phyloP scores from a whole-genome alignment of 2,888 invertebrate genomes.

The Tanypteryx hageni region DNA sequence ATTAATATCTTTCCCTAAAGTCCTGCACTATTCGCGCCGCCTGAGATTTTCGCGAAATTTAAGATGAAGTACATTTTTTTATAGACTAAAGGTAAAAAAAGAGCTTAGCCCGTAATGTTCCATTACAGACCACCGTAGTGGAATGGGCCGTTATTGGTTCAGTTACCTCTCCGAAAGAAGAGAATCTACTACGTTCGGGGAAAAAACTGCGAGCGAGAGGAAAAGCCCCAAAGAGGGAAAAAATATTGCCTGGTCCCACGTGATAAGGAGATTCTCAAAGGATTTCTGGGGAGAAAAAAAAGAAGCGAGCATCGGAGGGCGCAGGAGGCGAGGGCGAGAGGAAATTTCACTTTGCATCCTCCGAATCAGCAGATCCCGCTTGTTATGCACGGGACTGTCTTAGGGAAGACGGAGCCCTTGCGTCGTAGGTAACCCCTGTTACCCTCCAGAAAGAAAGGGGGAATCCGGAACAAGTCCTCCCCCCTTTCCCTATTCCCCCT shows the following conservation, averaged over 20 bases:
- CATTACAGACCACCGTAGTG: constrained; percentile 1
- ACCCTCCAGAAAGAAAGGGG: neutral
- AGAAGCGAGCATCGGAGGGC: constrained; percentile 66
- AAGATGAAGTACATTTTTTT: too few species aligned
- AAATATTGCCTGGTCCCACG: constrained; percentile 24
- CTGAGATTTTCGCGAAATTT: too few species aligned
- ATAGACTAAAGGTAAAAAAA: too few species aligned
- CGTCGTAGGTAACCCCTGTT: neutral
- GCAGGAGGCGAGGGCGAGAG: constrained; percentile 18
- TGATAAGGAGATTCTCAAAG: constrained; percentile 28
- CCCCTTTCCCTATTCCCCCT: neutral
- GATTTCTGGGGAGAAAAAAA: constrained; percentile 66
- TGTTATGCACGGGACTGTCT: constrained; percentile 47
- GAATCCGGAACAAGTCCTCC: neutral
- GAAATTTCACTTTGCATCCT: constrained; percentile 48
- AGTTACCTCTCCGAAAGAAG: neutral
- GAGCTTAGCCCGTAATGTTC: neutral
- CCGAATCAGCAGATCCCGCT: constrained; percentile 57
- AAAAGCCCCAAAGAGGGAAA: neutral
- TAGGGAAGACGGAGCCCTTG: neutral
- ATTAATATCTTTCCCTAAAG: too few species aligned
- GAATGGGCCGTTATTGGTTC: constrained; percentile 36
- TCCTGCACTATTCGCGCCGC: too few species aligned
- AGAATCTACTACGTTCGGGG: neutral
- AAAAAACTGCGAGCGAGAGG: neutral